A percentile compares a stretch with the other conserved stretches of the same genome.
phyloP scores from a whole-genome alignment of 1,140 invertebrate species.

The Wasmannia auropunctata region DNA sequence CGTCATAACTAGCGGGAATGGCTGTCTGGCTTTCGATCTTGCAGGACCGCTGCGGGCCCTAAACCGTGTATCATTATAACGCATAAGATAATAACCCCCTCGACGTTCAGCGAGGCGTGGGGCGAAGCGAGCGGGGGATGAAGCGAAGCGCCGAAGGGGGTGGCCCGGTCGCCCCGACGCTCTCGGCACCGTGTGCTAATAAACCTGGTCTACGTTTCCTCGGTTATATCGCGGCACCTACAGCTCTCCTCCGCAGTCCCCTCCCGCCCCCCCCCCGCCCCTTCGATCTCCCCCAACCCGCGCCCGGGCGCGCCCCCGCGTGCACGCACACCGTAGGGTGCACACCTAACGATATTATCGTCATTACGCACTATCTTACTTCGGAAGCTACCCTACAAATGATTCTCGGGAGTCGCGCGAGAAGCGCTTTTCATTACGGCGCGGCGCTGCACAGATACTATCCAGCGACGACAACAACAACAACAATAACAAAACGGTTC shows the following conservation, averaged over 20 bases:
- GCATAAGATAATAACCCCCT: slow-evolving; percentile 81
- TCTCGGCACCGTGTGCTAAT: slow-evolving; percentile 77
- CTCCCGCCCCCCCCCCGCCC: neutral
- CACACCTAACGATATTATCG: slow-evolving; percentile 81
- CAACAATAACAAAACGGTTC: slow-evolving; percentile 53
- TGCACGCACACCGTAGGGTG: slow-evolving; percentile 66
- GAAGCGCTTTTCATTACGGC: slow-evolving; percentile 73
- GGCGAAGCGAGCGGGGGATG: slow-evolving; percentile 65
- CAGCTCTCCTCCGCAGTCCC: neutral
- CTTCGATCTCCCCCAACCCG: neutral
- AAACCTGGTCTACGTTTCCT: slow-evolving; percentile 80
- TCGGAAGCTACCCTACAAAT: slow-evolving; percentile 77
- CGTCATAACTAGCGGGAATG: slow-evolving; percentile 30
- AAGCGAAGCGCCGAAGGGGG: slow-evolving; percentile 71
- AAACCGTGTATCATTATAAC: slow-evolving; percentile 78
- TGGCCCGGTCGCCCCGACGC: slow-evolving; percentile 51
- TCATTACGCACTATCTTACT: slow-evolving; percentile 80
- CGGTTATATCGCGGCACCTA: slow-evolving; percentile 78
- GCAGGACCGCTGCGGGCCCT: slow-evolving; percentile 71
- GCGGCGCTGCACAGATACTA: slow-evolving; percentile 41
- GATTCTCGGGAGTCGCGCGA: slow-evolving; percentile 71
- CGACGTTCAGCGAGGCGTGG: slow-evolving; percentile 78
- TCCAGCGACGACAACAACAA: neutral
- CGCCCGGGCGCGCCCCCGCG: slow-evolving; percentile 47
- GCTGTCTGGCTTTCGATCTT: slow-evolving; percentile 72